A percentile compares a stretch with the other conserved stretches of the same genome.
Evolutionary conservation across 64 coral and sea anemone genomes (phyloP).

Genomic region (Porites australiensis): DNA sequence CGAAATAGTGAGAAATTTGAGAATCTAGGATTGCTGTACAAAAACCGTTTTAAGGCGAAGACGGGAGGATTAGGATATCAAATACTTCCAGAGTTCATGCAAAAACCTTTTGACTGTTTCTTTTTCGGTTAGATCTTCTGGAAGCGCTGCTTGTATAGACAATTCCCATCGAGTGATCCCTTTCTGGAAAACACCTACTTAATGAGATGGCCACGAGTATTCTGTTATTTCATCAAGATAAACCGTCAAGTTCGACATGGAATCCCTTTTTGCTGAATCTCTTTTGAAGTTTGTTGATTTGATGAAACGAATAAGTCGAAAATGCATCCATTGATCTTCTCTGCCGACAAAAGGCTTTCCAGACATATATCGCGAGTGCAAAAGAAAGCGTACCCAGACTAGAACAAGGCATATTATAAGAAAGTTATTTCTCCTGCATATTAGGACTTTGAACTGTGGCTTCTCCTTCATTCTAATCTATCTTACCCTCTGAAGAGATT

Average conservation of each 20-base stretch:
- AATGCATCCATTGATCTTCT: slow-evolving; percentile 82
- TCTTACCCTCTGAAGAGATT: too few relatives aligned
- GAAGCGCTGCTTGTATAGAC: slow-evolving; percentile 44
- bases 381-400: neutral
- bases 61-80: slow-evolving; percentile 64
- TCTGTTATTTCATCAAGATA: slow-evolving; percentile 69
- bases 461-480: too few relatives aligned
- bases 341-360: slow-evolving; percentile 41
- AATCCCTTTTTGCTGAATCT: neutral
- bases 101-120: slow-evolving; percentile 66
- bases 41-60: neutral
- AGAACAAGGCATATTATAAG: too few relatives aligned
- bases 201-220: slow-evolving; percentile 68
- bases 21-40: too few relatives aligned
- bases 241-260: slow-evolving; percentile 24
- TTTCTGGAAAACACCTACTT: slow-evolving; percentile 57
- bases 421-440: too few relatives aligned
- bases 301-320: slow-evolving; percentile 69
- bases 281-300: slow-evolving; percentile 52
- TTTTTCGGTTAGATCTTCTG: slow-evolving; percentile 52
- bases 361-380: slow-evolving; percentile 69
- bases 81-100: slow-evolving; percentile 71
- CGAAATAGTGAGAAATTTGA: too few relatives aligned
- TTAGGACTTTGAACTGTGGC: too few relatives aligned
- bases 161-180: slow-evolving; percentile 69